Percentiles rank a stretch among this genome's conserved stretches.
phyloP scores from a whole-genome alignment of 2,888 invertebrate genomes.

The Drosophila nigricruria region DNA sequence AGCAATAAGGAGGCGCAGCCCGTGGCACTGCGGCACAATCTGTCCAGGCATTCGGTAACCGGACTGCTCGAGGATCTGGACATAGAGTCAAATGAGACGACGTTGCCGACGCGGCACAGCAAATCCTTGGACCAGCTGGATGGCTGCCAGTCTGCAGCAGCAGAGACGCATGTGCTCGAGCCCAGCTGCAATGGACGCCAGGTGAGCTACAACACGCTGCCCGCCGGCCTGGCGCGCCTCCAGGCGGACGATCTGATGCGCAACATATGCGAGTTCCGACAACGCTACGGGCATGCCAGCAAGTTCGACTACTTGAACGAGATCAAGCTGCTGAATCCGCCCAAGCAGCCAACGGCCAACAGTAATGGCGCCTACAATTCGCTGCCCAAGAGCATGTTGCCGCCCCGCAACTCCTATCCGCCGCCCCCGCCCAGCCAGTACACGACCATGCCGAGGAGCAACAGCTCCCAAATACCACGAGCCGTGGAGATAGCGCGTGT shows the following conservation, averaged over 20 bases:
- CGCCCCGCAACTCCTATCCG: slow-evolving; percentile 88
- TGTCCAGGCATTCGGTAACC: slow-evolving; percentile 88
- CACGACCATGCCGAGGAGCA: slow-evolving; percentile 88
- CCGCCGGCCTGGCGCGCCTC: slow-evolving; percentile 64
- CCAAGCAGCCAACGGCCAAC: slow-evolving; percentile 66
- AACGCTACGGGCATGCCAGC: slow-evolving; percentile 88
- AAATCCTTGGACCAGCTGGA: slow-evolving; percentile 93
- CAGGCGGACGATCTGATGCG: slow-evolving; percentile 87
- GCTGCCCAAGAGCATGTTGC: slow-evolving; percentile 86
- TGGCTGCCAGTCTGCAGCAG: slow-evolving; percentile 59
- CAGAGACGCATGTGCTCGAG: slow-evolving; percentile 14
- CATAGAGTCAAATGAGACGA: slow-evolving; percentile 85
- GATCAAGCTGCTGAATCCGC: slow-evolving; percentile 84
- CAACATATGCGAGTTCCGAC: slow-evolving; percentile 88
- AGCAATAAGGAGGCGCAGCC: slow-evolving; percentile 80
- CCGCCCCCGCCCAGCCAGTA: slow-evolving; percentile 84
- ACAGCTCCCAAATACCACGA: slow-evolving; percentile 87
- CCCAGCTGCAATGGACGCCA: slow-evolving; percentile 46
- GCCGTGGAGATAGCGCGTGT: slow-evolving; percentile 85
- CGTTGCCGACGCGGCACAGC: slow-evolving; percentile 90
- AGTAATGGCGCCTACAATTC: slow-evolving; percentile 81
- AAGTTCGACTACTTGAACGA: slow-evolving; percentile 84
- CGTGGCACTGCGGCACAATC: slow-evolving; percentile 77
- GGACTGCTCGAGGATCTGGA: slow-evolving; percentile 85
- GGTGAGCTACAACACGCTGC: slow-evolving; percentile 65